These are phyloP conservation scores for Todiramphus saurophagus DNA, from an alignment of 2,113 vertebrate species.

Conservation along the genomic window DNA sequence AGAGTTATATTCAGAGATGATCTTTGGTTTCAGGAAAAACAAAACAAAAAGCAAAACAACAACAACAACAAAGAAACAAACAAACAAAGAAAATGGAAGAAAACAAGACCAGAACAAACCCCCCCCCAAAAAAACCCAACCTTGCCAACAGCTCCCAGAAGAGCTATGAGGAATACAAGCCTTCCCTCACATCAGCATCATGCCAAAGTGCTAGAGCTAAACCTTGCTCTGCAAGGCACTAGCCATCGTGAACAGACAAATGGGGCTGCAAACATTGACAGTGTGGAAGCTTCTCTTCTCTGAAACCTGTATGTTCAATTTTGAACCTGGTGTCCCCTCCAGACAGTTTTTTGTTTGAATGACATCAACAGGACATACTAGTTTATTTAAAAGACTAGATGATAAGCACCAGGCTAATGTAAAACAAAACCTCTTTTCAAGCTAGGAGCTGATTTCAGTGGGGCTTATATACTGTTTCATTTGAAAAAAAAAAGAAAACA, in stretches of 20 bases:
- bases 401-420: conserved; percentile 15
- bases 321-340: background rate
- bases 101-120: background rate
- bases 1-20: fast-evolving
- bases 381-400: background rate
- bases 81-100: background rate
- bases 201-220: background rate
- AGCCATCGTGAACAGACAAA: background rate
- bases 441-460: background rate
- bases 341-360: background rate
- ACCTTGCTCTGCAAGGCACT: background rate
- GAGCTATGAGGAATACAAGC: background rate
- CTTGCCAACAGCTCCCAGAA: background rate
- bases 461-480: background rate
- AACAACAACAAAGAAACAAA: background rate
- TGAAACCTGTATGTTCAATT: fast-evolving
- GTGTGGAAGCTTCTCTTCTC: background rate
- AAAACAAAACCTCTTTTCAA: conserved; percentile 1
- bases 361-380: background rate
- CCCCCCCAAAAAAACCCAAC: background rate
- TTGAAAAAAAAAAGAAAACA: background rate
- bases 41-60: background rate
- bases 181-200: background rate
- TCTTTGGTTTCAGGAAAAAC: fast-evolving
- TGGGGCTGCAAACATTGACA: background rate